Evolutionary conservation across 2,797 vertebrate species (phyloP).

Genomic region (Phaenicophaeus curvirostris): DNA sequence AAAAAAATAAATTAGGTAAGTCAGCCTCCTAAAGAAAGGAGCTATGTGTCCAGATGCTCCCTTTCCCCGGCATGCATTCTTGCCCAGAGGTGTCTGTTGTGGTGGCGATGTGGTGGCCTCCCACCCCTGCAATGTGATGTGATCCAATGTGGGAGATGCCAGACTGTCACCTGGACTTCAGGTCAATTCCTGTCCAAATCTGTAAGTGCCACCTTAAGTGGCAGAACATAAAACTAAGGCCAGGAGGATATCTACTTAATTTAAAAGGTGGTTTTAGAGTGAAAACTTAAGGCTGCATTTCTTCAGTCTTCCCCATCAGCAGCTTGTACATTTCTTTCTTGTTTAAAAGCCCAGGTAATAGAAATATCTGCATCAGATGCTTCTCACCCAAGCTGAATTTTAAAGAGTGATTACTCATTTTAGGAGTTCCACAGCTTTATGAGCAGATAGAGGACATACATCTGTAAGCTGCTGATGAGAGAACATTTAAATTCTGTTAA

Average conservation of each 20-base stretch:
- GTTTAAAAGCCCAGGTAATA: neutral
- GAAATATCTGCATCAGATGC: neutral
- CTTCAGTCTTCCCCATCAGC: neutral
- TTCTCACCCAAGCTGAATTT: neutral
- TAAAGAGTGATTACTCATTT: neutral
- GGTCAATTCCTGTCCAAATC: neutral
- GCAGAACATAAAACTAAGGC: neutral
- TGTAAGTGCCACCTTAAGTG: accelerated
- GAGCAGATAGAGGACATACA: neutral
- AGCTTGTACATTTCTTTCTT: neutral
- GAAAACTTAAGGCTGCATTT: slow-evolving; percentile 33
- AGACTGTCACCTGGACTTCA: neutral
- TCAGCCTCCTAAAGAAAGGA: neutral
- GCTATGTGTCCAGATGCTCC: neutral
- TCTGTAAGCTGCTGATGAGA: neutral
- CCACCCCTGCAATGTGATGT: neutral
- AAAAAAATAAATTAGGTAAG: neutral
- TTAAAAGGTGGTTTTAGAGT: neutral
- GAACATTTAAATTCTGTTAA: neutral
- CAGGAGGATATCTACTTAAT: neutral
- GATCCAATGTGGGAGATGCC: neutral
- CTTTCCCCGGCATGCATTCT: accelerated
- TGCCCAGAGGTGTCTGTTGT: neutral
- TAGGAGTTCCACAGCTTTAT: neutral
- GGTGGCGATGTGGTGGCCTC: neutral